Conservation (phyloP, 2,888 invertebrate genomes). For the Macropis europaea region DNA sequence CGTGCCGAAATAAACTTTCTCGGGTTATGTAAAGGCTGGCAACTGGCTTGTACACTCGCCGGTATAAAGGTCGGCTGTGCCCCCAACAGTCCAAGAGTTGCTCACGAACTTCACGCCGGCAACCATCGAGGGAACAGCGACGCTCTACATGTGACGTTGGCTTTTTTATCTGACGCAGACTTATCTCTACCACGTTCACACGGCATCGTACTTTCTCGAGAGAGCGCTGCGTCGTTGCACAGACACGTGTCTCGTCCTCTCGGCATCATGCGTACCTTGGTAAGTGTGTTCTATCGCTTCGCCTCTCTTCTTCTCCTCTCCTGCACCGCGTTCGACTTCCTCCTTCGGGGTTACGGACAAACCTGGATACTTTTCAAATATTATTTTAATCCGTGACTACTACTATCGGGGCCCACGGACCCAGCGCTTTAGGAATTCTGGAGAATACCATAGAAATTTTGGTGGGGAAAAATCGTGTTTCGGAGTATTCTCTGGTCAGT, state of each 20-base stretch:
- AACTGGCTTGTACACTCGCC: conserved; percentile 68
- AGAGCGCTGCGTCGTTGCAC: conserved; percentile 17
- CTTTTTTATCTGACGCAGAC: conserved; percentile 27
- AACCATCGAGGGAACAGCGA: conserved; percentile 67
- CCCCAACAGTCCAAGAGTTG: conserved; percentile 77
- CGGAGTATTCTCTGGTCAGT: too few species aligned
- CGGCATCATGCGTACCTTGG: conserved; percentile 55
- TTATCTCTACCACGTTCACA: neutral
- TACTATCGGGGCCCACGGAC: too few species aligned
- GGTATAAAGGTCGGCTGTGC: conserved; percentile 78
- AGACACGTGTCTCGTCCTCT: conserved; percentile 21
- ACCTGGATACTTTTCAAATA: too few species aligned
- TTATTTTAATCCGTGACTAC: too few species aligned
- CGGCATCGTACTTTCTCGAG: conserved; percentile 35
- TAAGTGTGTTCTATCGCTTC: conserved; percentile 26
- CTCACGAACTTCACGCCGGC: conserved; percentile 76
- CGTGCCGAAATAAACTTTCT: conserved; percentile 78
- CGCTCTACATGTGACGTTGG: conserved; percentile 64
- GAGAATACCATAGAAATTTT: too few species aligned
- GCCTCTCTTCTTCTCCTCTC: neutral
- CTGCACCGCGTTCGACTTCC: neutral
- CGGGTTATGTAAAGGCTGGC: conserved; percentile 77
- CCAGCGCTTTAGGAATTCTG: too few species aligned
- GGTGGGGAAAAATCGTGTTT: too few species aligned
- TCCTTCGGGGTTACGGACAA: too few species aligned